Conservation (phyloP, 2,888 invertebrate species). For the Synanthedon andrenaeformis region DNA sequence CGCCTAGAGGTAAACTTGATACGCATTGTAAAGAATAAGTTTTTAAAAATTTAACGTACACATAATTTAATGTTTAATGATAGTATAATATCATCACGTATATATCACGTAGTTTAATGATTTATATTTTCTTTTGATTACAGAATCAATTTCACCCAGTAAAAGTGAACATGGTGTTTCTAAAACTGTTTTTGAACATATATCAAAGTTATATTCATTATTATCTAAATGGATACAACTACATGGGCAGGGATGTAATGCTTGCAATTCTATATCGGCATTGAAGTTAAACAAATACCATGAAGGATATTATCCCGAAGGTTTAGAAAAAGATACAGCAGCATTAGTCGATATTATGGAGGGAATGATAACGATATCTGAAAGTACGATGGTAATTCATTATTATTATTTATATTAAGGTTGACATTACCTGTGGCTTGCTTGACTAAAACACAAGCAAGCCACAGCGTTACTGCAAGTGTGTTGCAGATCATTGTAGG, state of each 20-base stretch:
- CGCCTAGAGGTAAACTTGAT: constrained; percentile 29
- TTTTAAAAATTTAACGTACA: background rate
- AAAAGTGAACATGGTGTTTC: constrained; percentile 43
- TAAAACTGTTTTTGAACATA: constrained; percentile 48
- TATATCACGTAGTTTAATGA: too few species aligned
- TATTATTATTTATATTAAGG: background rate
- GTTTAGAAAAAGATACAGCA: background rate
- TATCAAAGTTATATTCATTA: constrained; percentile 37
- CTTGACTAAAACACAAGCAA: too few species aligned
- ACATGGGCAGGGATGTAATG: constrained; percentile 38
- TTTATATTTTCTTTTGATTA: constrained; percentile 13
- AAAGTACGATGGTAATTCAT: too few species aligned
- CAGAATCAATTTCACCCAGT: constrained; percentile 41
- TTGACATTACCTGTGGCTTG: constrained; percentile 1
- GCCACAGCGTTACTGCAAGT: too few species aligned
- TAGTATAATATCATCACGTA: too few species aligned
- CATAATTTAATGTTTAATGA: too few species aligned
- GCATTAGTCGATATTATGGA: background rate
- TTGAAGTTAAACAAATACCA: constrained; percentile 43
- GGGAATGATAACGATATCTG: background rate
- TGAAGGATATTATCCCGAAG: constrained; percentile 21
- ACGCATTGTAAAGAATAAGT: background rate
- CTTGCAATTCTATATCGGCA: constrained; percentile 34
- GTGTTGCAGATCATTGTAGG: too few species aligned
- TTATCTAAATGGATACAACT: constrained; percentile 40